These are phyloP conservation scores for Halictus ligatus DNA, from an alignment of 2,888 invertebrate species.

Conservation along the genomic window DNA sequence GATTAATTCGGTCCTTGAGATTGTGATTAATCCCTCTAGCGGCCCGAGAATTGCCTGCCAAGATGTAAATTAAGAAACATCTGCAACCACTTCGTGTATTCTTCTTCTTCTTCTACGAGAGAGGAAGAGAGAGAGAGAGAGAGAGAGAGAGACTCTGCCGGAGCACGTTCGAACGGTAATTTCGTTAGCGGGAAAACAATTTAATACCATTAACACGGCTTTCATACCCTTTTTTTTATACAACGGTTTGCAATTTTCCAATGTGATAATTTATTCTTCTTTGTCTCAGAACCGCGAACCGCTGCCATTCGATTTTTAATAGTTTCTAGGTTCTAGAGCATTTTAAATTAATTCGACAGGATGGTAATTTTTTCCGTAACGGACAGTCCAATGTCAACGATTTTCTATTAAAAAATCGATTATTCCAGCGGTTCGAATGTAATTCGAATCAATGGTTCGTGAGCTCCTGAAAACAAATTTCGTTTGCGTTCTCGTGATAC, in stretches of 20 bases:
- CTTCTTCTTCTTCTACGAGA: neutral
- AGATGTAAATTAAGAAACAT: slow-evolving; percentile 52
- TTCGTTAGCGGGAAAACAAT: neutral
- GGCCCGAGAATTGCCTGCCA: slow-evolving; percentile 30
- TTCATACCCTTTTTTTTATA: neutral
- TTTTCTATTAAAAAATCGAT: neutral
- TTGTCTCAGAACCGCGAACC: neutral
- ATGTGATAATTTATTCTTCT: neutral
- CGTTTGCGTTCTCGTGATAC: too few species aligned
- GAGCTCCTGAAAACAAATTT: neutral
- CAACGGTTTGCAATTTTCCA: neutral
- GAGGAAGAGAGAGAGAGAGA: neutral
- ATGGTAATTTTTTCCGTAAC: too few species aligned
- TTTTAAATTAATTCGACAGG: neutral
- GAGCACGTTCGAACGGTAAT: slow-evolving; percentile 8
- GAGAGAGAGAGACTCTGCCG: neutral
- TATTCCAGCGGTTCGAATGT: too few species aligned
- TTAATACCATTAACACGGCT: neutral
- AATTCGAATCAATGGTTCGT: too few species aligned
- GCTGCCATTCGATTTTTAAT: neutral
- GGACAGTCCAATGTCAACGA: too few species aligned
- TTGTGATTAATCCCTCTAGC: slow-evolving; percentile 44
- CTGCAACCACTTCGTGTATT: slow-evolving; percentile 7
- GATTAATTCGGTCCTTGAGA: slow-evolving; percentile 57
- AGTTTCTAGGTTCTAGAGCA: neutral